Conservation (phyloP, 2,797 vertebrate species). For the Brotula barbata region DNA sequence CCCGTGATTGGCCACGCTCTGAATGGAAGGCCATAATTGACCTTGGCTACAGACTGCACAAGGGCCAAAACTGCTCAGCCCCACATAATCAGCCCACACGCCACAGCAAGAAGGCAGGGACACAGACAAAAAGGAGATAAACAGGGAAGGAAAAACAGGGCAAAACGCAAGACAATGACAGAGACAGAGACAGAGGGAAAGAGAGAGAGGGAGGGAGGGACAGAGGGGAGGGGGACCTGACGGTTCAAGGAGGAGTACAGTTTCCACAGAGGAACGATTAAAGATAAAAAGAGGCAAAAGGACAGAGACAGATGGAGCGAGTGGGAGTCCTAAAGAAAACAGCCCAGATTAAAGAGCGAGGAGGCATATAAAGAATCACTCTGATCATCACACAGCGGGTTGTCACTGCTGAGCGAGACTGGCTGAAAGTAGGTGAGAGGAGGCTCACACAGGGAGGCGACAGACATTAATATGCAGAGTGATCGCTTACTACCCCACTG, state of each 20-base stretch:
- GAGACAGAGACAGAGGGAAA: conserved; percentile 14
- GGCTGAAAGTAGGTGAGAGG: conserved; percentile 56
- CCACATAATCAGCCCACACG: conserved; percentile 71
- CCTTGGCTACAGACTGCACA: conserved; percentile 75
- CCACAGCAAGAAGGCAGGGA: conserved; percentile 45
- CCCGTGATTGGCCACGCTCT: conserved; percentile 66
- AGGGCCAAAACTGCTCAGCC: conserved; percentile 70
- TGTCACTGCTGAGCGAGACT: conserved; percentile 25
- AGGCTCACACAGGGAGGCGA: conserved; percentile 7
- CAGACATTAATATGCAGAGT: conserved; percentile 67
- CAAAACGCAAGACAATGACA: conserved; percentile 4
- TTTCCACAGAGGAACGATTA: conserved; percentile 11
- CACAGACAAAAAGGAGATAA: conserved; percentile 43
- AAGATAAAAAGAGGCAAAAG: conserved; percentile 27
- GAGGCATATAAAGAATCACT: conserved; percentile 30
- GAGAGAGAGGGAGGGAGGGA: conserved; percentile 7
- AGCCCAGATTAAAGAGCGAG: conserved; percentile 20
- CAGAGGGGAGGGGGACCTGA: conserved; percentile 12
- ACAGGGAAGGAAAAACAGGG: conserved; percentile 13
- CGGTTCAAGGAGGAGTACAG: conserved; percentile 11
- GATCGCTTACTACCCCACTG: conserved; percentile 53
- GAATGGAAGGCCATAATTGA: conserved; percentile 78
- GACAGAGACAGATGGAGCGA: conserved; percentile 47
- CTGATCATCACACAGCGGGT: conserved; percentile 33
- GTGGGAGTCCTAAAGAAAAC: conserved; percentile 41